Percentiles rank a stretch among this genome's conserved stretches.
Evolutionary conservation across 1,140 invertebrate species (phyloP).

Genomic region (Ips typographus): DNA sequence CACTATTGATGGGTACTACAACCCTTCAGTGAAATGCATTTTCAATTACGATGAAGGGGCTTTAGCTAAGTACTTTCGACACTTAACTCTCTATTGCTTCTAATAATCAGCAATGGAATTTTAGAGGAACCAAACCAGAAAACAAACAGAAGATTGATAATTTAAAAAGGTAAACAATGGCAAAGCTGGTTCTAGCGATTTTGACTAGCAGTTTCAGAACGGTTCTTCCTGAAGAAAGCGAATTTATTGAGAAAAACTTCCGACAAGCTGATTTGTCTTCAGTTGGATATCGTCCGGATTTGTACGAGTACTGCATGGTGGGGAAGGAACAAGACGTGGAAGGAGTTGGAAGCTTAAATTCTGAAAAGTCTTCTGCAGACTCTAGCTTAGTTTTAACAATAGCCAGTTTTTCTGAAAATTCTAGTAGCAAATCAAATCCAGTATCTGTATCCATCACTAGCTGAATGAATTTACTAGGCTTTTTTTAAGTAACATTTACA

Average conservation of each 20-base stretch:
- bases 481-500: not conserved
- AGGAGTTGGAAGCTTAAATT: not conserved
- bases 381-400: not conserved
- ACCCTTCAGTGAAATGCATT: constrained; percentile 20
- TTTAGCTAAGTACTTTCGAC: constrained; percentile 1
- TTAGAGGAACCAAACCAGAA: too few species aligned
- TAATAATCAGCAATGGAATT: not conserved
- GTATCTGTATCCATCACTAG: not conserved
- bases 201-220: not conserved
- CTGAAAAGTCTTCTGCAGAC: not conserved
- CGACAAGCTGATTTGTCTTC: constrained; percentile 12
- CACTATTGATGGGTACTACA: constrained; percentile 35
- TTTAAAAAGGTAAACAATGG: not conserved
- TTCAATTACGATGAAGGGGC: constrained; percentile 27
- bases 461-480: not conserved
- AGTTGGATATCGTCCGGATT: constrained; percentile 13
- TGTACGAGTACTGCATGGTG: constrained; percentile 31
- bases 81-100: not conserved
- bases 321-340: constrained; percentile 20
- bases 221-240: not conserved
- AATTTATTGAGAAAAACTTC: constrained; percentile 23
- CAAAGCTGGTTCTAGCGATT: not conserved
- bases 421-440: not conserved
- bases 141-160: too few species aligned
- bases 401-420: not conserved